Base-by-base conservation (phyloP, 2,888 invertebrate genomes). In the Neoaliturus tenellus region DNA sequence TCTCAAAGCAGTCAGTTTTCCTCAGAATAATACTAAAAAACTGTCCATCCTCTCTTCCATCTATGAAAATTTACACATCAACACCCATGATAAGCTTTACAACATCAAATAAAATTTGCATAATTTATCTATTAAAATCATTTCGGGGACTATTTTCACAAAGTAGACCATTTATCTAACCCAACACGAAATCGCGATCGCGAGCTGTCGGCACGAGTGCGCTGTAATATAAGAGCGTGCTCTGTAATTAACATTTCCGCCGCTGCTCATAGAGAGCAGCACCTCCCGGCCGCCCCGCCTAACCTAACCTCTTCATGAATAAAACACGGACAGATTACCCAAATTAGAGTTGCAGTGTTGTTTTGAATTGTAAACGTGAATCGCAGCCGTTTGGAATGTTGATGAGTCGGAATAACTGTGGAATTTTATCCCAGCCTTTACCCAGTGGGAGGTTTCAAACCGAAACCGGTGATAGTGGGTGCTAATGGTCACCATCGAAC, bases 291-390 rank as follows among this genome's bases (percentile, higher is more conserved):
- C 39, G 48, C 75, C 75, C 48, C 75, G 48, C 48, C 75, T 44
- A 41, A 75, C 75, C 75, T 44, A 44, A 39, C 71, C 44, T 75
- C 75, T 75, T 75, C 75, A 75, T 75, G 75, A 75, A 75, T 75
- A 75, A 75, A 75, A 75, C 75, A 75, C 25, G 6, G 12, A 35
- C 28, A 25, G 23, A 75, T 75, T 75, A 75, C 75, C 75, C 23
- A 48, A 75, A 75, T 75, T 75, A 75, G 71, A 71, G 75, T 75
- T 44, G 44, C 75, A 75, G 75, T 48, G 75, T 75, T 71, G 75
- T 44, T 75, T 75, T 44, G 75, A 75, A 75, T 75, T 75, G 75
- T 75, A 75, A 75, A 75, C 75, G 44, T 44, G 75, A 75, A 25
- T 75, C 75, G 23, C 28, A 6, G 75, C 75, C 48, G 75, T 44